A percentile compares a stretch with the other conserved stretches of the same genome.
These are phyloP conservation scores for Arion vulgaris DNA, from an alignment of 1,140 invertebrate species.

Conservation along the genomic window DNA sequence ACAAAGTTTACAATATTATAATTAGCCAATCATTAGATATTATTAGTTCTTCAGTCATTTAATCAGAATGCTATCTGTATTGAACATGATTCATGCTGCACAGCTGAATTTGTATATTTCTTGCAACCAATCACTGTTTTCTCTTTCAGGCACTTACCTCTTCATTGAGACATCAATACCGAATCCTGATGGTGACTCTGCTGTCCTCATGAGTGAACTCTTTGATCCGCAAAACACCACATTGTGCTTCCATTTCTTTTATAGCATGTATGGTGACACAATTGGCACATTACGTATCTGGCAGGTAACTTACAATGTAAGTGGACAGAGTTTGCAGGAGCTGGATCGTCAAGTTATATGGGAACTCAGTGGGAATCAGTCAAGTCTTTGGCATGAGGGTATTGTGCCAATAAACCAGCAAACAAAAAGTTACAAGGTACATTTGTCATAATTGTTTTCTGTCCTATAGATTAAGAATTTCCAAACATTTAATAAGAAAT, in stretches of 20 bases:
- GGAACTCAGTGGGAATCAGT: conserved; percentile 62
- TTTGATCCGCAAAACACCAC: conserved; percentile 44
- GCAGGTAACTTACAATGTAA: conserved; percentile 20
- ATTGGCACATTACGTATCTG: conserved; percentile 46
- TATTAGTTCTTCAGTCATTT: too few relatives aligned
- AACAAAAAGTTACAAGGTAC: conserved; percentile 42
- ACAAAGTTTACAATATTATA: too few relatives aligned
- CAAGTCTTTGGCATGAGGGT: conserved; percentile 59
- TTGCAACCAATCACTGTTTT: background rate
- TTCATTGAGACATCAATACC: conserved; percentile 54
- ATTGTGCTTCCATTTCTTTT: conserved; percentile 51
- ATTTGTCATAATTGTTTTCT: background rate
- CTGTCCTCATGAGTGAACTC: conserved; percentile 56
- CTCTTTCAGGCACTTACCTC: conserved; percentile 58
- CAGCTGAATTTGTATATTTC: background rate
- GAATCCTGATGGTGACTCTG: conserved; percentile 55
- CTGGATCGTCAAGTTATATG: conserved; percentile 39
- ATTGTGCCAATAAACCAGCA: conserved; percentile 51
- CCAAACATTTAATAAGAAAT: too few relatives aligned
- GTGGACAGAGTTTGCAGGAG: background rate
- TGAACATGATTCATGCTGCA: too few relatives aligned
- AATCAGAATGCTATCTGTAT: too few relatives aligned
- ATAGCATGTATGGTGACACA: conserved; percentile 52
- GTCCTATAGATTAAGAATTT: too few relatives aligned
- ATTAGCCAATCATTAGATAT: too few relatives aligned